Evolutionary conservation across 2,113 vertebrate species (phyloP), one percentile per base, ranked within the genome.

Genomic region (Triplophysa rosa): DNA sequence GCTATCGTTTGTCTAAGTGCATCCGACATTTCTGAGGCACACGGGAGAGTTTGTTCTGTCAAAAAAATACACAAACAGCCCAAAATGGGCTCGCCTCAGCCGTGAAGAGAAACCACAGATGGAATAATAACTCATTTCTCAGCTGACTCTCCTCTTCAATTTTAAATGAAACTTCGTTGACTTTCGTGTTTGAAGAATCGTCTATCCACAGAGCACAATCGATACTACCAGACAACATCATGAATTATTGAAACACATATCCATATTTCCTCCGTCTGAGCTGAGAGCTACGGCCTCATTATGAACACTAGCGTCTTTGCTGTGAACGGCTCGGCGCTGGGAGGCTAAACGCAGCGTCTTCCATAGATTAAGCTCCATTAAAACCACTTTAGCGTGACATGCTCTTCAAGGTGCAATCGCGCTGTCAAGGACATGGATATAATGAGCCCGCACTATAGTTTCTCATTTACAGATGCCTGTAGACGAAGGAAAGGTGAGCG

Each of bases 241-340:
- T 72, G 72, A 83, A 80, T 80, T 77, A 83, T 83, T 80, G 82
- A 80, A 72, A 71, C 3, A 45, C 13, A 69, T 54, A 83, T 80
- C 67, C 73, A 67, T 72, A 77, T 67, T 56, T 52, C 26, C 54
- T 68, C 21, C 63, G 5, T 67, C 80, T 67, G 17, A 10, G 42
- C 72, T 56, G 59, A 81, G 63, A 73, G 70, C 62, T 45, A 47
- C 73, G 13, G 37, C 59, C 78, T 77, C 67, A 56, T 82, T 82
- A 70, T 42, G 33, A 4, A 74, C 45, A 21, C 58, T 56, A 62
- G 54, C 72, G 7, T 47, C 14, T 74, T 66, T 21, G 56, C 61
- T 19, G 61, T 58, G 71, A 68, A 37, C 8, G 17, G 23, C n/a
- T 79, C 40, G 24, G 33, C 4, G 26, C 66, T 49, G 42, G 72